These are phyloP conservation scores for Conistra vaccinii DNA, from an alignment of 2,888 invertebrate genomes.

Conservation along the genomic window DNA sequence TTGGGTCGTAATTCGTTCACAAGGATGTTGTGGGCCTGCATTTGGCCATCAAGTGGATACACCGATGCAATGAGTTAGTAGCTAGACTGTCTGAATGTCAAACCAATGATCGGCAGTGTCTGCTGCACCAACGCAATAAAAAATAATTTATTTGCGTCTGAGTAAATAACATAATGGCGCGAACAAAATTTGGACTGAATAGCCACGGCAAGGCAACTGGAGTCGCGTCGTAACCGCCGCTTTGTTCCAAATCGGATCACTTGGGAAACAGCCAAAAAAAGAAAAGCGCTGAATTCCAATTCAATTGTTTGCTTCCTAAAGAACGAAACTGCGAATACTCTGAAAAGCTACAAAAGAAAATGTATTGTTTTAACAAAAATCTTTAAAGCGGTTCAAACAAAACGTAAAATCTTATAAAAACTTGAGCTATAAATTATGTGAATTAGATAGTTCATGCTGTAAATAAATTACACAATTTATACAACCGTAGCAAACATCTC, in stretches of 20 bases:
- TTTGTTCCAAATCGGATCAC: constrained; percentile 66
- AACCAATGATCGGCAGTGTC: constrained; percentile 89
- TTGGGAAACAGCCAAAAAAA: constrained; percentile 67
- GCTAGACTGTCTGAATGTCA: constrained; percentile 90
- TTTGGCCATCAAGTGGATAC: constrained; percentile 75
- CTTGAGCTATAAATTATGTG: constrained; percentile 33
- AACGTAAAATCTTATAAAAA: constrained; percentile 39
- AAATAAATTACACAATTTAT: constrained; percentile 52
- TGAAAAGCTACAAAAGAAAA: constrained; percentile 51
- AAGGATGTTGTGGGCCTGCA: constrained; percentile 62
- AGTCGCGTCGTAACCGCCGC: constrained; percentile 44
- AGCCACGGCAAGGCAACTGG: constrained; percentile 68
- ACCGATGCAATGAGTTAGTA: constrained; percentile 86
- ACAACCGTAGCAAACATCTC: constrained; percentile 41
- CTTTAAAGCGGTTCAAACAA: constrained; percentile 24
- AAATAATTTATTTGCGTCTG: constrained; percentile 89
- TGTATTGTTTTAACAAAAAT: constrained; percentile 38
- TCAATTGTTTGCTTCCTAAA: constrained; percentile 57
- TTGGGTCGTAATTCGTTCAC: constrained; percentile 71
- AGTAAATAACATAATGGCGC: constrained; percentile 86
- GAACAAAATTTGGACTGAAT: constrained; percentile 71
- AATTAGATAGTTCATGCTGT: constrained; percentile 39
- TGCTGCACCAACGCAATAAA: constrained; percentile 87
- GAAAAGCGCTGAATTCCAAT: constrained; percentile 58
- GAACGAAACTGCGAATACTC: constrained; percentile 42